Conservation (phyloP, 2,113 vertebrate species). For the Sceloporus undulatus region DNA sequence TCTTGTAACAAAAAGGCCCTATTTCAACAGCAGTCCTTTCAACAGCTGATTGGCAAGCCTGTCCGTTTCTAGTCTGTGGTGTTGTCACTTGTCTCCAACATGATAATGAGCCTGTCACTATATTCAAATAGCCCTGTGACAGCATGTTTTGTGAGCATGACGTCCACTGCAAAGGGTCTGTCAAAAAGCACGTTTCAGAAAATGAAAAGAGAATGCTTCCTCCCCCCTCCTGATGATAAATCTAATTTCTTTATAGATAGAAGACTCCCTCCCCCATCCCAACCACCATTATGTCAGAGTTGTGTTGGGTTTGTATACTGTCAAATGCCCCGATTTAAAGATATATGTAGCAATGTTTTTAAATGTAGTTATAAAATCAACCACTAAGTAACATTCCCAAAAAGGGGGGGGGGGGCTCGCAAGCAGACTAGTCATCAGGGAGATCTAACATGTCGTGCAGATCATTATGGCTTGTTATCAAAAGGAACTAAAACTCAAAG, state of each 20-base stretch:
- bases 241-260: constrained; percentile 82
- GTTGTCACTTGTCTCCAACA: constrained; percentile 85
- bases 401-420: background rate
- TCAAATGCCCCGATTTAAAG: constrained; percentile 59
- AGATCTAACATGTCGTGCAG: constrained; percentile 39
- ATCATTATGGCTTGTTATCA: constrained; percentile 41
- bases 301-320: constrained; percentile 73
- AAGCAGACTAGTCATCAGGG: background rate
- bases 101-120: constrained; percentile 91
- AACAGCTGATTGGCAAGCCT: constrained; percentile 85
- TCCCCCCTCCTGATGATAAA: constrained; percentile 77
- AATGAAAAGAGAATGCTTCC: constrained; percentile 83
- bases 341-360: constrained; percentile 55
- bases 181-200: constrained; percentile 87
- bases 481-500: constrained; percentile 52
- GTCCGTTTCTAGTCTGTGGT: constrained; percentile 81
- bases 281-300: constrained; percentile 74
- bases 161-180: constrained; percentile 85
- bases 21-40: constrained; percentile 81
- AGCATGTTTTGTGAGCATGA: constrained; percentile 86
- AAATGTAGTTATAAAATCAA: constrained; percentile 67
- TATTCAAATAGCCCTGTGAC: constrained; percentile 89
- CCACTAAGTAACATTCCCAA: background rate
- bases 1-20: constrained; percentile 81
- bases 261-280: constrained; percentile 65